Base-by-base conservation (phyloP, 2,797 vertebrate genomes). In the Galagoides demidoff region DNA sequence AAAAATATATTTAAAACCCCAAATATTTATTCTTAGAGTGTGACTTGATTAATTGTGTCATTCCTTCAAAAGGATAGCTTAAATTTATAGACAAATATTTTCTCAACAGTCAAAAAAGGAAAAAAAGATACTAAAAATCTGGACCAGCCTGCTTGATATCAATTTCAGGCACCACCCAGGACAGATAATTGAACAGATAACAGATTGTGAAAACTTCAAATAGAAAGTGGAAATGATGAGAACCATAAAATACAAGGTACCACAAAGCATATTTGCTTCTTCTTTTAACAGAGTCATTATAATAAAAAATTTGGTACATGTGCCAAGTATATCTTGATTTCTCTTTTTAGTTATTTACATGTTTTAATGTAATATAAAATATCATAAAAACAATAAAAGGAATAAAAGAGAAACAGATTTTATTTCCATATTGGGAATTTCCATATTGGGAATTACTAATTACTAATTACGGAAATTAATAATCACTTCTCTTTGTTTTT, bases 181-280 rank as follows among this genome's bases (percentile, higher is more conserved):
- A 85, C 13, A 96, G 37, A 52, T 66, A 73, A 85, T 74, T 64
- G 19, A 92, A n/a, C 25, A 74, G 52, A 59, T 84, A 94, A 89
- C 27, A 43, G 39, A 43, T 89, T 94, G 23, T 31, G 29, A 88
- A 83, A 57, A 49, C 6, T 73, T 92, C 45, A 55, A 64, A 43
- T 64, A 95, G 25, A 89, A 85, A 11, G 3, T 92, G n/a, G 4
- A 70, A 83, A 25, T 17, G 25, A 82, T 31, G 37, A 77, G 20
- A 89, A 94, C 17, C 25, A 85, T 89, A 86, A 89, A 95, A 45
- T 45, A 27, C 7, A 94, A 92, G 71, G 90, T 37, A 57, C 7
- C 64, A 39, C 55, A 90, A 87, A 83, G 45, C 70, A 71, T 37
- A 77, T 25, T 92, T 94, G 37, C 37, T 73, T 45, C 7, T 13